A percentile compares a stretch with the other conserved stretches of the same genome.
phyloP scores from a whole-genome alignment of 2,888 invertebrate species.

The Diaperis boleti region DNA sequence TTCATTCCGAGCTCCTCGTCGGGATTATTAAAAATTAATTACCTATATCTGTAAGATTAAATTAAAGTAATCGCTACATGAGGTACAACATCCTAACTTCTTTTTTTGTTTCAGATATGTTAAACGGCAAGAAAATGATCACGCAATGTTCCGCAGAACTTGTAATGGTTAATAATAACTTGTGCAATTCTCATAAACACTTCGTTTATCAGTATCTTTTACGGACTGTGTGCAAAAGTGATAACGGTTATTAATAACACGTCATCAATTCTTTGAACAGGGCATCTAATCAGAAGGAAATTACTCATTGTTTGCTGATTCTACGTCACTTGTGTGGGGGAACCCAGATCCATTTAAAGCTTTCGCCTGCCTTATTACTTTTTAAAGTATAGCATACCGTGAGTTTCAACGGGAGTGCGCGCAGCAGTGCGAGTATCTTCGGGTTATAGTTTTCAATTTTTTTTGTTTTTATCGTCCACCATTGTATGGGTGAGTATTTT shows the following conservation, averaged over 20 bases:
- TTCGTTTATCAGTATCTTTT: conserved; percentile 58
- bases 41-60: no score
- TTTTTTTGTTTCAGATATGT: conserved; percentile 55
- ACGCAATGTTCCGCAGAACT: conserved; percentile 13
- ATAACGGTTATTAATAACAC: conserved; percentile 16
- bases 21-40: no score
- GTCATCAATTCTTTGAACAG: conserved; percentile 16
- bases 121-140: conserved; percentile 48
- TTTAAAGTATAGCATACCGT: conserved; percentile 11
- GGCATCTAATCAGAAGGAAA: not conserved
- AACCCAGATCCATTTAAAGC: conserved; percentile 1
- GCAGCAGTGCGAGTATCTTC: not conserved
- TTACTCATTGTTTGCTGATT: conserved; percentile 7
- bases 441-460: conserved; percentile 25
- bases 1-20: no score
- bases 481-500: conserved; percentile 37
- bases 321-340: conserved; percentile 30
- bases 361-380: not conserved
- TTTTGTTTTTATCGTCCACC: conserved; percentile 19
- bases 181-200: conserved; percentile 58
- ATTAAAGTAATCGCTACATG: no score
- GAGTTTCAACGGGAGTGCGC: not conserved
- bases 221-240: conserved; percentile 57
- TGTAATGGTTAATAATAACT: conserved; percentile 53
- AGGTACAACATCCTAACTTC: no score